These are phyloP conservation scores for Sinocyclocheilus grahami DNA, from an alignment of 2,113 vertebrate species.

Conservation along the genomic window DNA sequence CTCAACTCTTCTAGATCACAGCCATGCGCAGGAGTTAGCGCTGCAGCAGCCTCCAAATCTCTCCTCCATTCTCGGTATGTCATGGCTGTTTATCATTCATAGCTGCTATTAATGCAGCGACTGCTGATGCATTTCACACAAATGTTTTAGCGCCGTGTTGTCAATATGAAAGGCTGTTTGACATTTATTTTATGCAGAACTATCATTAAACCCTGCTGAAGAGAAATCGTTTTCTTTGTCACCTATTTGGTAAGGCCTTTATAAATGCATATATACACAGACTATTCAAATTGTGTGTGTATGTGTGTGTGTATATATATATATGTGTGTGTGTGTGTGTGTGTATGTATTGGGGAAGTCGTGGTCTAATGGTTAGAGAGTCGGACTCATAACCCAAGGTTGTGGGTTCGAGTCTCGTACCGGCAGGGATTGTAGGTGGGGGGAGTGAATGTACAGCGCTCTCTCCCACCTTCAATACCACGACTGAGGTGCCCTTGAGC, in stretches of 20 bases:
- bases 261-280: not conserved
- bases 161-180: not conserved
- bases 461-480: no score
- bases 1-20: slow-evolving; percentile 86
- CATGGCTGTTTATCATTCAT: not conserved
- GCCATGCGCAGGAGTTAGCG: slow-evolving; percentile 77
- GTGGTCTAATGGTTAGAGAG: no score
- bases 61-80: slow-evolving; percentile 83
- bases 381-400: no score
- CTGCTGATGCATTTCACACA: not conserved
- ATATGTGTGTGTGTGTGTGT: no score
- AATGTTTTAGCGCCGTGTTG: not conserved
- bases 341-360: no score
- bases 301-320: no score
- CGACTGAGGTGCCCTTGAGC: no score
- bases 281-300: no score
- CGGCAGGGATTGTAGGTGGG: no score
- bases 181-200: slow-evolving; percentile 7
- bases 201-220: slow-evolving; percentile 35
- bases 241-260: not conserved
- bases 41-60: slow-evolving; percentile 76
- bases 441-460: no score
- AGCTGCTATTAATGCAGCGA: not conserved
- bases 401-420: no score
- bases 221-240: slow-evolving; percentile 16